Evolutionary conservation across 2,113 vertebrate genomes (phyloP).

Genomic region (Psophia crepitans): DNA sequence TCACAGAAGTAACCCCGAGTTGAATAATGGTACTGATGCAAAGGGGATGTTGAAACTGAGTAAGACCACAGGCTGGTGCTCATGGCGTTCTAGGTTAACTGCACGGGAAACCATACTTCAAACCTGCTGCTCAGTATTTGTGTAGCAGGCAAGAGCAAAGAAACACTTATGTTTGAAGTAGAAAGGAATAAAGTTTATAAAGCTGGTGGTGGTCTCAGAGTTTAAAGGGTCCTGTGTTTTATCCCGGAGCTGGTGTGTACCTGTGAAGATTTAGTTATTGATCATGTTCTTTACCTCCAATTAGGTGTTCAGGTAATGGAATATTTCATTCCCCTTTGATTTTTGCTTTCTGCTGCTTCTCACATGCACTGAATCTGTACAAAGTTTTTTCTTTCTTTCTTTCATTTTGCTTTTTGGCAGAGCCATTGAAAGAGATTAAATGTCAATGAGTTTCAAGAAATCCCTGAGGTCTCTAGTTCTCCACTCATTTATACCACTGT

Average conservation of each 20-base stretch:
- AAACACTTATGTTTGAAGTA: not conserved
- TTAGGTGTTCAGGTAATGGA: not conserved
- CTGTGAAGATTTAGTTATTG: not conserved
- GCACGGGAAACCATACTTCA: not conserved
- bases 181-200: not conserved
- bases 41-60: not conserved
- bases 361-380: not conserved
- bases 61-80: not conserved
- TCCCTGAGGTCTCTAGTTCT: not conserved
- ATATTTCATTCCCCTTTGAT: not conserved
- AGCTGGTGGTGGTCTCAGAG: not conserved
- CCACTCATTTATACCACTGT: not conserved
- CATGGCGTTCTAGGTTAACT: not conserved
- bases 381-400: not conserved
- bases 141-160: not conserved
- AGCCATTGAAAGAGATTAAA: not conserved
- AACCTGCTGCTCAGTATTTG: not conserved
- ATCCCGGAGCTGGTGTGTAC: not conserved
- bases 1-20: not conserved
- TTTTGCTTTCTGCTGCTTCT: not conserved
- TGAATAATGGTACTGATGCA: not conserved
- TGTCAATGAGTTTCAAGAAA: not conserved
- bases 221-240: not conserved
- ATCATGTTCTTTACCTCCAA: not conserved
- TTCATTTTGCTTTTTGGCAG: not conserved